phyloP scores from a whole-genome alignment of 2,888 invertebrate genomes.

The Erebia epiphron region DNA sequence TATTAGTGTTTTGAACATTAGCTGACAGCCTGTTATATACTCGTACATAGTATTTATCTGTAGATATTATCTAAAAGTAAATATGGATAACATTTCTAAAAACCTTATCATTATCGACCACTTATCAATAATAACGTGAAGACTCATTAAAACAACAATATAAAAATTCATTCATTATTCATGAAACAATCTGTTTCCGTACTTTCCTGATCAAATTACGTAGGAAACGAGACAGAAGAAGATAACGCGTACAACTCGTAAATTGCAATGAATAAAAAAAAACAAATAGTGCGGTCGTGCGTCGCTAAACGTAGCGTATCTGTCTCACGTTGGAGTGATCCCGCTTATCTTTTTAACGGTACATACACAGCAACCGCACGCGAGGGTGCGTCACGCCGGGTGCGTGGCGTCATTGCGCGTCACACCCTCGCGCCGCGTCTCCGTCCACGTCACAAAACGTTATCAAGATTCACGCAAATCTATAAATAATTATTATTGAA shows the following conservation, averaged over 20 bases:
- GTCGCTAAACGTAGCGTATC: constrained; percentile 16
- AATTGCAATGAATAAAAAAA: constrained; percentile 2
- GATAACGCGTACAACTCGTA: not conserved
- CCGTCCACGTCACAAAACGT: constrained; percentile 36
- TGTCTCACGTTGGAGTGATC: constrained; percentile 29
- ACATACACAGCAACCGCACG: constrained; percentile 34
- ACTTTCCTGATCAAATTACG: not conserved
- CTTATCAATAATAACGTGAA: not conserved
- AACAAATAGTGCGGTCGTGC: constrained; percentile 17
- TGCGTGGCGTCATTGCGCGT: constrained; percentile 47
- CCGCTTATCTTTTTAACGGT: constrained; percentile 41
- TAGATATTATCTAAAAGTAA: not conserved
- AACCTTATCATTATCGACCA: not conserved
- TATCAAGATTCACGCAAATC: constrained; percentile 45
- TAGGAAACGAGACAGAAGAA: not conserved
- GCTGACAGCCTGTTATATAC: not conserved
- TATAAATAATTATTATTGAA: constrained; percentile 43
- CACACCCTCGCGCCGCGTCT: constrained; percentile 32
- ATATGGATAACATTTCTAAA: not conserved
- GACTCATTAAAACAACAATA: not conserved
- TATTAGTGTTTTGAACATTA: not conserved
- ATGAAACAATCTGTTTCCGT: constrained; percentile 1
- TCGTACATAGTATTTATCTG: not conserved
- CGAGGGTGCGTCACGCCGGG: constrained; percentile 55
- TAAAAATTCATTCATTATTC: constrained; percentile 1